phyloP scores from a whole-genome alignment of 2,888 invertebrate species.

The Conops quadrifasciatus region DNA sequence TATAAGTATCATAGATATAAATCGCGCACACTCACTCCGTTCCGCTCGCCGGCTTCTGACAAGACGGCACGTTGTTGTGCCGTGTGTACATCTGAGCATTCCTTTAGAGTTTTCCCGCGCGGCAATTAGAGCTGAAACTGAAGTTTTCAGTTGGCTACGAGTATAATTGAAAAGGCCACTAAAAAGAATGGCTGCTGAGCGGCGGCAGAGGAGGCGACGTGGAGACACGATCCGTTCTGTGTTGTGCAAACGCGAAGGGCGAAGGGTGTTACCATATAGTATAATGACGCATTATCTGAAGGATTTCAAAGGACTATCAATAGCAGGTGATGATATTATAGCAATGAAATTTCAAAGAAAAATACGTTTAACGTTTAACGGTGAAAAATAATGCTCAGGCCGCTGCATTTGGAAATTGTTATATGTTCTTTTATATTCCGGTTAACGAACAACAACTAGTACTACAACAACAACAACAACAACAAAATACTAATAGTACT shows the following conservation, averaged over 20 bases:
- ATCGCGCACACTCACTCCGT: constrained; percentile 44
- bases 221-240: neutral
- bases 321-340: constrained; percentile 10
- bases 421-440: no score
- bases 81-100: constrained; percentile 14
- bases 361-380: neutral
- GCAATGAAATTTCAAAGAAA: no score
- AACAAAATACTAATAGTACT: constrained; percentile 11
- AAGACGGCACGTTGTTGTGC: constrained; percentile 12
- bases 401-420: constrained; percentile 12
- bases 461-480: constrained; percentile 13
- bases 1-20: constrained; percentile 12
- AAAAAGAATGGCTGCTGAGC: neutral
- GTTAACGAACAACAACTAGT: no score
- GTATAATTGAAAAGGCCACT: constrained; percentile 31
- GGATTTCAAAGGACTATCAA: no score
- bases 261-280: no score
- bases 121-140: constrained; percentile 26
- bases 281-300: no score
- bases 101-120: constrained; percentile 33
- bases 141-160: constrained; percentile 4
- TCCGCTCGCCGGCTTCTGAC: constrained; percentile 42
- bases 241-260: neutral
- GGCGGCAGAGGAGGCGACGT: neutral
- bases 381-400: constrained; percentile 9